These are phyloP conservation scores for Symphodus melops DNA, from an alignment of 2,113 vertebrate genomes.

Conservation along the genomic window DNA sequence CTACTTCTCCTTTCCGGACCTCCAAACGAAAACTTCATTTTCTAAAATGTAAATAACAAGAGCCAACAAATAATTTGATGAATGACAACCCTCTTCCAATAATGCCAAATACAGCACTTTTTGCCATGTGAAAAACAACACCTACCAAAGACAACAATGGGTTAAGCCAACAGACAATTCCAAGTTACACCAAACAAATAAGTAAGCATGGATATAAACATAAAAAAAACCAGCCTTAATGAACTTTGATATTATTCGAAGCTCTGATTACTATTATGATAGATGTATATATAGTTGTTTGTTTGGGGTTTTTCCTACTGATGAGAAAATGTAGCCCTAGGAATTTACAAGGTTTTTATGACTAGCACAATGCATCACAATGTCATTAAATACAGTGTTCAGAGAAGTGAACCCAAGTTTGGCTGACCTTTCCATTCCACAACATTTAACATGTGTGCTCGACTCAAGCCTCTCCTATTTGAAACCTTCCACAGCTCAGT, in stretches of 20 bases:
- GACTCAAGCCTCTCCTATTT: constrained; percentile 37
- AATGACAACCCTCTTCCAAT: too few species aligned
- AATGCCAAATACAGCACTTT: too few species aligned
- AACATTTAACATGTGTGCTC: constrained; percentile 47
- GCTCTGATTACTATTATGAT: constrained; percentile 15
- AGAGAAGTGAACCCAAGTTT: constrained; percentile 24
- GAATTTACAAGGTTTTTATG: not conserved
- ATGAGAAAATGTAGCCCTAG: not conserved
- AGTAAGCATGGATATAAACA: not conserved
- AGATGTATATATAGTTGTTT: not conserved
- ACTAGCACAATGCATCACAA: constrained; percentile 18
- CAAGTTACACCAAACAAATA: too few species aligned
- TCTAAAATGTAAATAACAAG: too few species aligned
- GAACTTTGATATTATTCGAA: not conserved
- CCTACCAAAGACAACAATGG: too few species aligned
- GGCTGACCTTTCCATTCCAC: constrained; percentile 42
- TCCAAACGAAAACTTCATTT: too few species aligned
- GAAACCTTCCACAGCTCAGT: constrained; percentile 44
- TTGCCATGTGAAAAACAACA: too few species aligned
- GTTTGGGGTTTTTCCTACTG: not conserved
- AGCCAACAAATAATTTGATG: too few species aligned
- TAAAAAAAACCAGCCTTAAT: constrained; percentile 11
- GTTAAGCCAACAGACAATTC: too few species aligned
- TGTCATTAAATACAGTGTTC: constrained; percentile 36
- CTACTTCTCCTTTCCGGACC: too few species aligned